Evolutionary conservation across 2,888 invertebrate species (phyloP), one percentile per base, ranked within the genome.

Genomic region (Stenoptilia bipunctidactyla): DNA sequence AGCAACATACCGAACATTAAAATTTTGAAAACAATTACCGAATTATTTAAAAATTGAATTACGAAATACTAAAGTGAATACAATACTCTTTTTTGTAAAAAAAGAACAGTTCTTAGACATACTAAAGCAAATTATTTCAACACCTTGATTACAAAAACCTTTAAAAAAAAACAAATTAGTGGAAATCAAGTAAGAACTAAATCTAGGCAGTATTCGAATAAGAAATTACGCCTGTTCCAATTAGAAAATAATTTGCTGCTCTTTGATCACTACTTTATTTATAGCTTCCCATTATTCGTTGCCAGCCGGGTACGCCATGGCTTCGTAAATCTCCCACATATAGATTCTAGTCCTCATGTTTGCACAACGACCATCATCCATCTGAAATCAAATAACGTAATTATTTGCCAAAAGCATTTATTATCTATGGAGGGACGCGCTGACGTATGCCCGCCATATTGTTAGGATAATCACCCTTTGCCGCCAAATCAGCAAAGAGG

Each of bases 321-420:
- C 30, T n/a, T 30, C 30, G n/a, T 20, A 20, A 30, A 30, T 67
- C 63, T 79, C 79, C 77, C 77, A 77, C 75, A 75, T 63, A 61
- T 56, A 59, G 47, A 49, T 50, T 49, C 47, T 49, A 54, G 44
- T 20, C 47, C 55, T 55, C 50, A 8, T 76, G 62, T 80, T 75
- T 76, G 59, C 69, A 27, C 53, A 57, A 55, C 70, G 61, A 77
- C 80, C 80, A 77, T 77, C 76, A 79, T 76, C 79, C 71, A 59
- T 76, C 74, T 66, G 72, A 77, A 75, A 79, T 79, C 79, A 79
- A 82, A 79, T 67, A 80, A 72, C 64, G 76, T 72, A 74, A 77
- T 77, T 80, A 82, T 80, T 82, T 80, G 79, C 70, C 64, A 62
- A 79, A 79, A 75, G 74, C 69, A 79, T 82, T 79, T 79, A 73